phyloP scores from a whole-genome alignment of 2,888 invertebrate species.

The Pardosa pseudoannulata region DNA sequence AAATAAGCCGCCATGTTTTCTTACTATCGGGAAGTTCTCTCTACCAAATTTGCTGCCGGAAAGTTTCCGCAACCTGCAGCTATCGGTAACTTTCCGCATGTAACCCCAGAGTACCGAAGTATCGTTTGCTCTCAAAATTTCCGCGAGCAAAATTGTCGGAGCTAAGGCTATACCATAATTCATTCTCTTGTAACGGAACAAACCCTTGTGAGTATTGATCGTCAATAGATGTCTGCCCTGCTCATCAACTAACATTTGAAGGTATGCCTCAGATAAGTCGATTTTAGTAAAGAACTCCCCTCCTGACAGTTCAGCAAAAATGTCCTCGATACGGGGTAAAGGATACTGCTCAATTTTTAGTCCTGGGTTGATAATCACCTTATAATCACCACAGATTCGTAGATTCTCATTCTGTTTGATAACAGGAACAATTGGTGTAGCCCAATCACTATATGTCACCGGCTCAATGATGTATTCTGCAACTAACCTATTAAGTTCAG shows the following conservation, averaged over 20 bases:
- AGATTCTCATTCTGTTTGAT: conserved; percentile 72
- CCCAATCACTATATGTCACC: conserved; percentile 41
- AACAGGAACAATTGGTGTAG: conserved; percentile 42
- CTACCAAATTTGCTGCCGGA: no score
- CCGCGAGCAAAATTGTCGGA: no score
- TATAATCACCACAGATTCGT: conserved; percentile 76
- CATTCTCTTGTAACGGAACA: conserved; percentile 76
- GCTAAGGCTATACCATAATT: conserved; percentile 76
- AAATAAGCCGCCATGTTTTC: no score
- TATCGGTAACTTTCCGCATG: no score
- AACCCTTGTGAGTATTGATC: conserved; percentile 76
- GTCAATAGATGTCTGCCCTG: conserved; percentile 76
- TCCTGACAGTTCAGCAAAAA: conserved; percentile 75
- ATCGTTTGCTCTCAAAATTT: no score
- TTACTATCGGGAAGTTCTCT: no score
- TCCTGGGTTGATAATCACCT: conserved; percentile 75
- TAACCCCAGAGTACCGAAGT: no score
- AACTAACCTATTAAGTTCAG: conserved; percentile 39
- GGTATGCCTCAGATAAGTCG: no score
- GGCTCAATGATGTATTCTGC: conserved; percentile 37
- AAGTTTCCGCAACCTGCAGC: no score
- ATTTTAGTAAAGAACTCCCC: conserved; percentile 74
- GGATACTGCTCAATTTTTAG: conserved; percentile 75
- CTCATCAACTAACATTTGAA: conserved; percentile 76
- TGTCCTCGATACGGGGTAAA: conserved; percentile 75